Evolutionary conservation across 2,797 vertebrate species (phyloP), one percentile per base, ranked within the genome.

Genomic region (Carcharodon carcharias): DNA sequence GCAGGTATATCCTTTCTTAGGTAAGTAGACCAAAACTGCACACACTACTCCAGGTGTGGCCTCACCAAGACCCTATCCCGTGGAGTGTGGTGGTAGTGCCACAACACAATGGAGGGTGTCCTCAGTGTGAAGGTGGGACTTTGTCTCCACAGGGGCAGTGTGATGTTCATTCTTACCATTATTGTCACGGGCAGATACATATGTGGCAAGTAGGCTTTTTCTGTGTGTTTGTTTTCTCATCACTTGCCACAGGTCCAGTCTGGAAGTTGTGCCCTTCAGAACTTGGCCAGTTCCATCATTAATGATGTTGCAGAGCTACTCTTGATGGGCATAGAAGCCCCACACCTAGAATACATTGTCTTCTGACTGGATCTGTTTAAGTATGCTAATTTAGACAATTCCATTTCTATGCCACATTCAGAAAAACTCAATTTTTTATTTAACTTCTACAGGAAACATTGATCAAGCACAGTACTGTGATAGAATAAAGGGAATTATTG

Each of bases 391-490:
- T 95, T 85, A 4, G 82, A 50, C 12, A 85, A 67, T 82, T 97
- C 97, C 80, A 35, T 89, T 87, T 97, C 85, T 95, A 96, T 40
- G 96, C 26, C 61, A 2, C 71, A 0, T 45, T 77, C 96, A 94
- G 96, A 97, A 96, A 96, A 1, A 4, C 40, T n/a, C 35, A 45
- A 31, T 18, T 54, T 92, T 96, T 96, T 96, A 40, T 67, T 96
- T 35, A 82, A 92, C 45, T 85, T 95, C 50, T 56, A 31, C 67
- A 99, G 99, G 99, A 96, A 99, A 99, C 97, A 99, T 99, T 97
- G 99, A 99, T 97, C 99, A 99, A 97, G 99, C 99, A 0, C 99
- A 99, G 96, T 99, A 99, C 97, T 99, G 99, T 98, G 99, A 99
- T 97, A 98, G 99, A 96, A 99, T 99, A 97, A 99, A 99, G 97